Evolutionary conservation across 1,140 invertebrate genomes (phyloP).

Genomic region (Mactra quadrangularis): DNA sequence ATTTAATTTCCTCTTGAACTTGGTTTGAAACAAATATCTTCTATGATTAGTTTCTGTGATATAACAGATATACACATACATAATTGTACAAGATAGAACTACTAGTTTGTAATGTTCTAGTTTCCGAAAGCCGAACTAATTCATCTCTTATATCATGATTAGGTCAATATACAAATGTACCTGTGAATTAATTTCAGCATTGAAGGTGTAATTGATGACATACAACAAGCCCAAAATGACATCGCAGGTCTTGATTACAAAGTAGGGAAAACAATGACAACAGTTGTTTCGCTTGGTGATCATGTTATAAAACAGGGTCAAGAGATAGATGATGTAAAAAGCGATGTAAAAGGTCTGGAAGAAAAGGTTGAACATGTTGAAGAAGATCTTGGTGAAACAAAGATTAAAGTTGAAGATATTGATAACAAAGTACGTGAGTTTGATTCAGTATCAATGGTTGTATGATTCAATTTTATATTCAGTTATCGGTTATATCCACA

Average conservation of each 20-base stretch:
- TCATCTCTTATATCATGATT: no score
- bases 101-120: no score
- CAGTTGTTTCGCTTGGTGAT: conserved; percentile 40
- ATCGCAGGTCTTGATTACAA: conserved; percentile 5
- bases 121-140: no score
- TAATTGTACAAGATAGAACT: no score
- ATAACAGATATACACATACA: no score
- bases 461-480: no score
- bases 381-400: conserved; percentile 72
- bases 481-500: no score
- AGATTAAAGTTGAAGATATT: conserved; percentile 76
- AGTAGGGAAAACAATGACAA: conserved; percentile 49
- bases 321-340: conserved; percentile 68
- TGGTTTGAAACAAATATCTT: no score
- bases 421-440: conserved; percentile 78
- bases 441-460: no score
- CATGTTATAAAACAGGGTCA: conserved; percentile 64
- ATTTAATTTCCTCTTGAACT: no score
- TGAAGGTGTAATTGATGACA: conserved; percentile 8
- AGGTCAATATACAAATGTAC: neutral
- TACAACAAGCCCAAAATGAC: neutral
- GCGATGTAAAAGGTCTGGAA: conserved; percentile 66
- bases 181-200: neutral
- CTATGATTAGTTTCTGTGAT: no score
- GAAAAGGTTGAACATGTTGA: conserved; percentile 71